These are phyloP conservation scores for Bombyx mandarina DNA, from an alignment of 1,140 invertebrate species.

Conservation along the genomic window DNA sequence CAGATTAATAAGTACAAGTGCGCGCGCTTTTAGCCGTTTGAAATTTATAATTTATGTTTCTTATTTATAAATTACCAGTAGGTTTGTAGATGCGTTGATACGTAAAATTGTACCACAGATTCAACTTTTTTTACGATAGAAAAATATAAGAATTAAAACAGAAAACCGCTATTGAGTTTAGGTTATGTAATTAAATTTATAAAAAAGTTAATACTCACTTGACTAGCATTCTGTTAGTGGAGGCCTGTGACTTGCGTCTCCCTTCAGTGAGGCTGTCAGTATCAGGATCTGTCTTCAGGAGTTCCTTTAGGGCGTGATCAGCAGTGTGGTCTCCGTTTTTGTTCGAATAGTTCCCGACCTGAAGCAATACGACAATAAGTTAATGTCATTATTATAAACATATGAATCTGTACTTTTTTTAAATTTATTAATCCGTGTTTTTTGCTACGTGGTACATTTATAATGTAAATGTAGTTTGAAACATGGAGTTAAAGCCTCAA, in stretches of 20 bases:
- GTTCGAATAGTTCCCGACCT: conserved; percentile 49
- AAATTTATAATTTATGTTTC: too few relatives aligned
- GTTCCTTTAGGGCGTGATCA: conserved; percentile 48
- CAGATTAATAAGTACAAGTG: too few relatives aligned
- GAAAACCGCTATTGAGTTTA: too few relatives aligned
- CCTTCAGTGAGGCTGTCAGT: conserved; percentile 36
- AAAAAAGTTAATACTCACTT: conserved; percentile 25
- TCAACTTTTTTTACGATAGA: too few relatives aligned
- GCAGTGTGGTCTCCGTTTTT: conserved; percentile 48
- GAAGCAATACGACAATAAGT: conserved; percentile 2
- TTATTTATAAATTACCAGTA: too few relatives aligned
- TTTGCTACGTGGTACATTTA: neutral
- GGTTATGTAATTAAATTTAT: too few relatives aligned
- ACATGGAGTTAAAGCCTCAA: neutral
- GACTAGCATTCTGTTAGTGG: conserved; percentile 19
- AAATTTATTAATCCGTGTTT: too few relatives aligned
- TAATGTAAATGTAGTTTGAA: neutral
- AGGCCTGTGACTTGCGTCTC: conserved; percentile 30
- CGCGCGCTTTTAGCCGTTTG: too few relatives aligned
- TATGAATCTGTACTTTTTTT: too few relatives aligned
- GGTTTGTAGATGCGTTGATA: too few relatives aligned
- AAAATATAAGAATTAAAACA: too few relatives aligned
- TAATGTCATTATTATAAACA: neutral
- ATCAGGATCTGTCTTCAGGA: conserved; percentile 44
- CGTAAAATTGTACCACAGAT: too few relatives aligned